Evolutionary conservation across 2,113 vertebrate genomes (phyloP).

Genomic region (Podarcis raffonei): DNA sequence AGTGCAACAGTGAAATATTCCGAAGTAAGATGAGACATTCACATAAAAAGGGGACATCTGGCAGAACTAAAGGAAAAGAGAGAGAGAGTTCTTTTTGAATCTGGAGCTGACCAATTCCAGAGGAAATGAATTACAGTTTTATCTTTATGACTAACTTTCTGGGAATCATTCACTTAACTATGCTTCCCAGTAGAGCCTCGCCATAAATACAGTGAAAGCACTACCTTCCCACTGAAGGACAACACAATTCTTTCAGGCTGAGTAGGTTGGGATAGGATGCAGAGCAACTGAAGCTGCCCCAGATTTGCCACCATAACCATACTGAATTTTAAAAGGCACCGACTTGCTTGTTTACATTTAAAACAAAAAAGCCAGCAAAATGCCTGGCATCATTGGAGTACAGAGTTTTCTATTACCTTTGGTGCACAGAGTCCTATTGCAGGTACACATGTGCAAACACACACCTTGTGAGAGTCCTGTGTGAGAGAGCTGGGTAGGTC

Average conservation of each 20-base stretch:
- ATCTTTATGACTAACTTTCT: conserved; percentile 29
- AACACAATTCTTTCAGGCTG: background rate
- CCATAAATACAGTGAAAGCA: background rate
- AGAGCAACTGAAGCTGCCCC: background rate
- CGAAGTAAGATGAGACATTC: background rate
- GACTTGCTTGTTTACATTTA: too few relatives aligned
- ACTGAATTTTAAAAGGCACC: background rate
- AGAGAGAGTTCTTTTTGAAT: background rate
- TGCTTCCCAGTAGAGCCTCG: background rate
- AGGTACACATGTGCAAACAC: too few relatives aligned
- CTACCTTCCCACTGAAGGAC: background rate
- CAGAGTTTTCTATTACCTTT: too few relatives aligned
- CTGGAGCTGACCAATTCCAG: background rate
- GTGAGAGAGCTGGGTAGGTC: too few relatives aligned
- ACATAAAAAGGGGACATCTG: background rate
- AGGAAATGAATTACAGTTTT: background rate
- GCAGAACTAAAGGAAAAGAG: background rate
- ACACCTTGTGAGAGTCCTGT: too few relatives aligned
- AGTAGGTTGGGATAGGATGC: background rate
- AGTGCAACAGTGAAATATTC: background rate
- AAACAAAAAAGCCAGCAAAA: too few relatives aligned
- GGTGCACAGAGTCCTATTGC: too few relatives aligned
- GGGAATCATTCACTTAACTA: background rate
- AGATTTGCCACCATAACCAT: background rate
- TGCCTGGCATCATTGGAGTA: too few relatives aligned